A percentile compares a stretch with the other conserved stretches of the same genome.
Evolutionary conservation across 2,888 invertebrate genomes (phyloP).

Genomic region (Perithous albicinctus): DNA sequence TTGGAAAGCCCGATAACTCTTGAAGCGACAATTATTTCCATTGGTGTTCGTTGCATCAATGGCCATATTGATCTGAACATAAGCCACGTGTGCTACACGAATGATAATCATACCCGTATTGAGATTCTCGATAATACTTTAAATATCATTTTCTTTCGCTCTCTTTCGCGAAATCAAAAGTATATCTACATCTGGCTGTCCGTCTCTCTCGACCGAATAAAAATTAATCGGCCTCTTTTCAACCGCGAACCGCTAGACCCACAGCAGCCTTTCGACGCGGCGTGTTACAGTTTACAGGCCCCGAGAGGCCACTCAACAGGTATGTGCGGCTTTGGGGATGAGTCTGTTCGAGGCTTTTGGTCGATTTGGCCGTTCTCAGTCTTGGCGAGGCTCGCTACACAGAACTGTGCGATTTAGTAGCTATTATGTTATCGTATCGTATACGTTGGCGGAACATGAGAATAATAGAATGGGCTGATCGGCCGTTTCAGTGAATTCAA

Average conservation of each 20-base stretch:
- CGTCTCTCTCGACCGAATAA: slow-evolving; percentile 49
- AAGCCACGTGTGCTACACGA: neutral
- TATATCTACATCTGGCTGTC: neutral
- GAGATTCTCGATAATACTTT: neutral
- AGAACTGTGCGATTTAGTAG: neutral
- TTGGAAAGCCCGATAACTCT: slow-evolving; percentile 49
- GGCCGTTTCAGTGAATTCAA: no score
- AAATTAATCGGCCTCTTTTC: slow-evolving; percentile 73
- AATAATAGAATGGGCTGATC: neutral
- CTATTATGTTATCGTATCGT: neutral
- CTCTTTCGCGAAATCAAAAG: neutral
- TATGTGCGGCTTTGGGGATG: slow-evolving; percentile 61
- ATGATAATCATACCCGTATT: neutral
- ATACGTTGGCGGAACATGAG: neutral
- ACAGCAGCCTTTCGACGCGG: slow-evolving; percentile 29
- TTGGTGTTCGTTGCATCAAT: slow-evolving; percentile 2
- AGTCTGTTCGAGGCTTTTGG: slow-evolving; percentile 54
- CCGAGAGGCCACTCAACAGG: slow-evolving; percentile 75
- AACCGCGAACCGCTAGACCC: slow-evolving; percentile 57
- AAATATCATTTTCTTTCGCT: neutral
- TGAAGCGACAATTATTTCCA: slow-evolving; percentile 38
- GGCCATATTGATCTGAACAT: neutral
- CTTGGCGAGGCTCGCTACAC: slow-evolving; percentile 33
- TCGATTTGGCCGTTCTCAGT: slow-evolving; percentile 49
- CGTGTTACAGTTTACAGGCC: slow-evolving; percentile 67